phyloP scores from a whole-genome alignment of 2,113 vertebrate species.

The Heteronetta atricapilla region DNA sequence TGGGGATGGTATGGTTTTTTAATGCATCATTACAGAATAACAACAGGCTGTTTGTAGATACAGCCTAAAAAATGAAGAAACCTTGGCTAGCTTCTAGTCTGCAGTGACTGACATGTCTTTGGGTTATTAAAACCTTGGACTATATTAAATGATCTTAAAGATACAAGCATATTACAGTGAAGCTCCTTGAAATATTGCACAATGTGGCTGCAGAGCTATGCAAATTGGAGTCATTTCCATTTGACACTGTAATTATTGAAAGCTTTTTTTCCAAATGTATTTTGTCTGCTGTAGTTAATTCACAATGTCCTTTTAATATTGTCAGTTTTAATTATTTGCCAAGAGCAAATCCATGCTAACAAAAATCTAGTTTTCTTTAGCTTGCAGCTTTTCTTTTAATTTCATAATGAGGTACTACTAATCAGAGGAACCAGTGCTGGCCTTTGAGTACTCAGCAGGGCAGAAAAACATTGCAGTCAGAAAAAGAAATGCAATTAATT shows the following conservation, averaged over 20 bases:
- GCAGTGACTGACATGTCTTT: background rate
- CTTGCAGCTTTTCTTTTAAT: constrained; percentile 59
- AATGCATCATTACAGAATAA: background rate
- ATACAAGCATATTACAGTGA: background rate
- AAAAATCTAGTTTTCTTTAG: constrained; percentile 45
- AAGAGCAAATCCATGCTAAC: constrained; percentile 36
- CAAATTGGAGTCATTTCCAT: constrained; percentile 54
- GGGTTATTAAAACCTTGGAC: constrained; percentile 10
- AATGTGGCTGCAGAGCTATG: background rate
- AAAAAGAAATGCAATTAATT: constrained; percentile 48
- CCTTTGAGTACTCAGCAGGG: constrained; percentile 42
- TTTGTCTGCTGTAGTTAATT: constrained; percentile 53
- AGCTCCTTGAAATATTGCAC: background rate
- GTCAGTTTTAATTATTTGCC: constrained; percentile 46
- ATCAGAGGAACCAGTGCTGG: constrained; percentile 29
- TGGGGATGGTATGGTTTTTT: background rate
- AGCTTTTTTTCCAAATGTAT: constrained; percentile 31
- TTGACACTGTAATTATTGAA: constrained; percentile 55
- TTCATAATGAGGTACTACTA: constrained; percentile 23
- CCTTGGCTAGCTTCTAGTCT: background rate
- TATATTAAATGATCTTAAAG: constrained; percentile 38
- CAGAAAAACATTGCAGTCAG: constrained; percentile 29
- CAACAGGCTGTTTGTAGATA: background rate
- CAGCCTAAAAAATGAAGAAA: background rate
- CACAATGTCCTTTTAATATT: constrained; percentile 47